Percentiles rank a stretch among this genome's conserved stretches.
Conservation (phyloP, 2,797 vertebrate species). For the Agapornis canus region DNA sequence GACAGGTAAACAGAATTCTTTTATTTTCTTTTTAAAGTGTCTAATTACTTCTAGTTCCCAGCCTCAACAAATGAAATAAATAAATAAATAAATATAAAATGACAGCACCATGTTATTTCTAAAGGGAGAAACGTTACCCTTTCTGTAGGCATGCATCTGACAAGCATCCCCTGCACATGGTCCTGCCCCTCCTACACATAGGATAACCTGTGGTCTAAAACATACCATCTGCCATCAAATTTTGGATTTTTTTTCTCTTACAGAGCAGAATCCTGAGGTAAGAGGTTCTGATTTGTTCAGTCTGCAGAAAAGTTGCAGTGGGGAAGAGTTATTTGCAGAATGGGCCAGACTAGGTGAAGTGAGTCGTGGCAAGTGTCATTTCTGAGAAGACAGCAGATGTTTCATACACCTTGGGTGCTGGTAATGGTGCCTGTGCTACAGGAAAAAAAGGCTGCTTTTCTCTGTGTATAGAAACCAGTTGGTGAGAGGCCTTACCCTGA, state of each 20-base stretch:
- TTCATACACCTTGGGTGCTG: neutral
- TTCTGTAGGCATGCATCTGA: conserved; percentile 1
- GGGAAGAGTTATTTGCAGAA: neutral
- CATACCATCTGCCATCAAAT: neutral
- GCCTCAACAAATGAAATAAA: conserved; percentile 7
- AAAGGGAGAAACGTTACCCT: conserved; percentile 4
- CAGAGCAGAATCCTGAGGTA: neutral
- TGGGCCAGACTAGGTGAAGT: neutral
- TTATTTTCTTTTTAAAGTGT: neutral
- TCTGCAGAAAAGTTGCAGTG: neutral
- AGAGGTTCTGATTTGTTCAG: neutral
- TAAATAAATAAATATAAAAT: conserved; percentile 24
- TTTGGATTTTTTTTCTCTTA: neutral
- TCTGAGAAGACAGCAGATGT: neutral
- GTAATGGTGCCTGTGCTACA: fast-evolving
- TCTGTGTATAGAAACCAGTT: neutral
- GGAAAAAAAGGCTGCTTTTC: neutral
- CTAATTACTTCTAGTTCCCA: neutral
- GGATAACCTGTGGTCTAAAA: conserved; percentile 23
- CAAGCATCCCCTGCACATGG: neutral
- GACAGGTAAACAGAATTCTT: conserved; percentile 37
- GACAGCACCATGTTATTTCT: neutral
- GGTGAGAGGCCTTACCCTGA: neutral
- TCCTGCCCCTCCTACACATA: neutral
- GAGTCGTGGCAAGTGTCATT: neutral